phyloP scores from a whole-genome alignment of 2,113 vertebrate genomes.

The Tachysurus vachellii region DNA sequence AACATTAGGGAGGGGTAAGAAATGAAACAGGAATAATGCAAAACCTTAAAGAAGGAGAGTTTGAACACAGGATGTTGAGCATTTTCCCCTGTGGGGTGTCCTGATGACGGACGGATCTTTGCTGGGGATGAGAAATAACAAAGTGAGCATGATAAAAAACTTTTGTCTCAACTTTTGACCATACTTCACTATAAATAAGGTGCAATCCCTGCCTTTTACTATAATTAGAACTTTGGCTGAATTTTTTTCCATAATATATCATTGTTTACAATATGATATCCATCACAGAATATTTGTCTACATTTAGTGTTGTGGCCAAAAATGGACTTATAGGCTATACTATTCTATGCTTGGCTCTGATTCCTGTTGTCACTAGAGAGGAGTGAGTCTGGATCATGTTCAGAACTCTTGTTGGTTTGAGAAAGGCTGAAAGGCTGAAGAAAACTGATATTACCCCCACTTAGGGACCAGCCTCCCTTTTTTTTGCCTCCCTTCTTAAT shows the following conservation, averaged over 20 bases:
- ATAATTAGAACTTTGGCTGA: background rate
- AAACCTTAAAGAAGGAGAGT: background rate
- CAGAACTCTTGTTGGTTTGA: conserved; percentile 37
- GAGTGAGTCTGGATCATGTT: conserved; percentile 50
- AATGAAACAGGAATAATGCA: conserved; percentile 19
- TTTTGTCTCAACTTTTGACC: background rate
- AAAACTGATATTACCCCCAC: conserved; percentile 56
- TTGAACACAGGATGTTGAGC: conserved; percentile 31
- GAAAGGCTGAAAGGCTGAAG: conserved; percentile 47
- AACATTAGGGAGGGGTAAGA: conserved; percentile 26
- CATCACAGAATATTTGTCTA: conserved; percentile 3
- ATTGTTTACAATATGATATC: background rate
- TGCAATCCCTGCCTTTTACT: background rate
- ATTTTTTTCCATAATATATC: conserved; percentile 20
- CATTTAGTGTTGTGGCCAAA: conserved; percentile 29
- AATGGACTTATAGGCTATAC: conserved; percentile 38
- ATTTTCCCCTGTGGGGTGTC: background rate
- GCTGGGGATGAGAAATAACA: conserved; percentile 2
- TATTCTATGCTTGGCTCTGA: conserved; percentile 32
- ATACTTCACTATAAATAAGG: background rate
- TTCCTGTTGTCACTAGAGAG: conserved; percentile 33
- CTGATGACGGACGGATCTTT: background rate
- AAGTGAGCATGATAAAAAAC: background rate
- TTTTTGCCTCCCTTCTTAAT: conserved; percentile 51
- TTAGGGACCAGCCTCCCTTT: conserved; percentile 43